Percentiles rank a stretch among this genome's conserved stretches.
These are phyloP conservation scores for Paraescarpia echinospica DNA, from an alignment of 1,140 invertebrate species.

Conservation along the genomic window DNA sequence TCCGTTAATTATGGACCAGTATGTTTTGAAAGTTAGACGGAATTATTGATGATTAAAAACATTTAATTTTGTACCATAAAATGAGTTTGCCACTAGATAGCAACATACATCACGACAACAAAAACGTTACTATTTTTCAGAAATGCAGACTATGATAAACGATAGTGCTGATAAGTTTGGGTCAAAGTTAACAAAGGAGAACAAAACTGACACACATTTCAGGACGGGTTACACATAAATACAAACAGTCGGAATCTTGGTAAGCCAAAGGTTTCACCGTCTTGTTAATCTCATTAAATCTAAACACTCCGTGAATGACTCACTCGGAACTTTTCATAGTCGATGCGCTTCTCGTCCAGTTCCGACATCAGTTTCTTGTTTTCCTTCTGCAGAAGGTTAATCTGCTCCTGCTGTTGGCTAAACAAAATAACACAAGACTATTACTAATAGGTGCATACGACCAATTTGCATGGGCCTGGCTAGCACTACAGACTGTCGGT, in stretches of 20 bases:
- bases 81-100: not conserved
- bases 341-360: constrained; percentile 46
- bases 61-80: not conserved
- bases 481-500: too few relatives aligned
- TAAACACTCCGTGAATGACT: constrained; percentile 6
- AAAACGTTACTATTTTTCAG: not conserved
- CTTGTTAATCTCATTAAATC: not conserved
- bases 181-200: too few relatives aligned
- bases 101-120: not conserved
- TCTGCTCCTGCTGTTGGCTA: constrained; percentile 50
- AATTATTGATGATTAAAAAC: too few relatives aligned
- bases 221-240: not conserved
- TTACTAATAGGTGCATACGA: too few relatives aligned
- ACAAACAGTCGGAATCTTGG: too few relatives aligned
- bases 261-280: too few relatives aligned
- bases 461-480: too few relatives aligned
- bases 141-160: not conserved
- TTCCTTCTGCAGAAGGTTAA: constrained; percentile 48
- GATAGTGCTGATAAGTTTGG: not conserved
- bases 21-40: too few relatives aligned
- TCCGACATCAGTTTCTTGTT: constrained; percentile 50
- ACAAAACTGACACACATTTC: not conserved
- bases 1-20: too few relatives aligned
- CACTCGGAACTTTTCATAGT: constrained; percentile 50
- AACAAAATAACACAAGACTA: constrained; percentile 13